These are phyloP conservation scores for Rhinoptilus africanus DNA, from an alignment of 2,113 vertebrate genomes.

Conservation along the genomic window DNA sequence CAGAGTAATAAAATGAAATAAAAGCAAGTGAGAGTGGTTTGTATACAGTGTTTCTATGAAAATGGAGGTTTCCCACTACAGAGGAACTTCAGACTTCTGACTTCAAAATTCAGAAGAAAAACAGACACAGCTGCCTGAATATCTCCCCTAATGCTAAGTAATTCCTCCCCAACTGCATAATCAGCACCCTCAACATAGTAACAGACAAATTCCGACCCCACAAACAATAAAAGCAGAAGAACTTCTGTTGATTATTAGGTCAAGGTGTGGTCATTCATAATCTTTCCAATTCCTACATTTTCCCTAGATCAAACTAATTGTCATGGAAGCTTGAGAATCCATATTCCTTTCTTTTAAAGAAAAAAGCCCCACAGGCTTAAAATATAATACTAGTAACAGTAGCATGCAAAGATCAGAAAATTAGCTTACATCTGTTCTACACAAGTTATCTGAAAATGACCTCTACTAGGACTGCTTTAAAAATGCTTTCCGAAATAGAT, in stretches of 20 bases:
- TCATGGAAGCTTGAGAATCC: background rate
- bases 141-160: background rate
- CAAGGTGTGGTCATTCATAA: background rate
- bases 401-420: background rate
- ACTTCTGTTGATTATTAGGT: background rate
- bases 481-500: background rate
- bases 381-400: background rate
- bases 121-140: background rate
- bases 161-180: background rate
- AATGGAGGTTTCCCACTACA: background rate
- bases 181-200: background rate
- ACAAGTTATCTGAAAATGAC: background rate
- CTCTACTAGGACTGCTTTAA: background rate
- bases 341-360: background rate
- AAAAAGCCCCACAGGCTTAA: background rate
- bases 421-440: background rate
- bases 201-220: background rate
- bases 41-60: background rate
- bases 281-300: background rate
- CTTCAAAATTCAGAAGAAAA: background rate
- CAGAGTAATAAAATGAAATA: background rate
- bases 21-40: background rate
- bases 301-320: background rate
- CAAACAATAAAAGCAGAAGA: background rate
- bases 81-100: background rate